A percentile compares a stretch with the other conserved stretches of the same genome.
phyloP scores from a whole-genome alignment of 2,113 vertebrate species.

The Elachura formosa region DNA sequence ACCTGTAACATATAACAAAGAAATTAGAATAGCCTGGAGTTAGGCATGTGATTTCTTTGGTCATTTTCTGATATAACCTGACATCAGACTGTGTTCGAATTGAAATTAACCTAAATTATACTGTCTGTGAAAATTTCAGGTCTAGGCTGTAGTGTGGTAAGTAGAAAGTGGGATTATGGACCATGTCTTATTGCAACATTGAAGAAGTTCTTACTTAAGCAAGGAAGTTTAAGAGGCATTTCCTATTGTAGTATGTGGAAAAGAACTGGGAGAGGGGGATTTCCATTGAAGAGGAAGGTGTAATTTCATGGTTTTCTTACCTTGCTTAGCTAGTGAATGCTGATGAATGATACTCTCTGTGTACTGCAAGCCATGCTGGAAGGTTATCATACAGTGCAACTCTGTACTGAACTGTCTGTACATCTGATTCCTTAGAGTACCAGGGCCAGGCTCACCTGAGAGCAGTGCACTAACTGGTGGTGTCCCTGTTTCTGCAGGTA shows the following conservation, averaged over 20 bases:
- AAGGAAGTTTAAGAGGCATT: not conserved
- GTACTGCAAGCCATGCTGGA: not conserved
- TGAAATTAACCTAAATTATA: not conserved
- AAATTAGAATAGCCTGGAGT: not conserved
- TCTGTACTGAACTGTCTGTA: not conserved
- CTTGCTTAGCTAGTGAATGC: not conserved
- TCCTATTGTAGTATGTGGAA: not conserved
- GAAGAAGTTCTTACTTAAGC: not conserved
- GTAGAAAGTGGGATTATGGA: not conserved
- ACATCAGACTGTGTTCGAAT: not conserved
- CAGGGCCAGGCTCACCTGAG: not conserved
- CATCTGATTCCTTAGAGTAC: not conserved
- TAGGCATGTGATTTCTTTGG: not conserved
- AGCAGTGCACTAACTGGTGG: not conserved
- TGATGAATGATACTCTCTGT: not conserved
- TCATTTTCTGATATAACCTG: not conserved
- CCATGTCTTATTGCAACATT: not conserved
- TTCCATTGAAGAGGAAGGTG: not conserved
- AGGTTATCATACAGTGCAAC: not conserved
- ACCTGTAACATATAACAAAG: not conserved
- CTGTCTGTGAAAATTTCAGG: not conserved
- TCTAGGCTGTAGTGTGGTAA: not conserved
- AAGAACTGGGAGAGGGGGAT: not conserved
- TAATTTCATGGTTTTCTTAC: not conserved
- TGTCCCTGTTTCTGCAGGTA: conserved; percentile 76